These are phyloP conservation scores for Rhodophaea formosa DNA, from an alignment of 2,888 invertebrate genomes.

Conservation along the genomic window DNA sequence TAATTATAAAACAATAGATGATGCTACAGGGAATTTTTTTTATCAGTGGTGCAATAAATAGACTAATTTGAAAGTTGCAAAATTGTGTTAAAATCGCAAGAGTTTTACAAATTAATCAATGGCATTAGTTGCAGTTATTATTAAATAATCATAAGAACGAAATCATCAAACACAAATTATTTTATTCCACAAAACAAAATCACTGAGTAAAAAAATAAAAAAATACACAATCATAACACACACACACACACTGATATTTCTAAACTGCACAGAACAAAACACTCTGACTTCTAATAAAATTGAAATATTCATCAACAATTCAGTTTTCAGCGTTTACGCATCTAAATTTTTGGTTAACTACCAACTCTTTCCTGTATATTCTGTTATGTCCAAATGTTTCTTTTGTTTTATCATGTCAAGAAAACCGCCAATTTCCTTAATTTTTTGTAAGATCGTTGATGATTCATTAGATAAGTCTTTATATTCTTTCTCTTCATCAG, in stretches of 20 bases:
- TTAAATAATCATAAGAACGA: not conserved
- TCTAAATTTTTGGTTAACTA: no score
- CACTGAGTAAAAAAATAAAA: conserved; percentile 2
- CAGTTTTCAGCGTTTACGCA: not conserved
- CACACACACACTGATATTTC: not conserved
- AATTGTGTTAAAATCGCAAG: no score
- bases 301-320: not conserved
- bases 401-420: no score
- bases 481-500: not conserved
- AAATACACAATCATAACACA: not conserved
- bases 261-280: not conserved
- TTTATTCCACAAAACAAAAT: conserved; percentile 7
- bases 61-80: no score
- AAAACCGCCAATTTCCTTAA: not conserved
- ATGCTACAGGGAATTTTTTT: no score
- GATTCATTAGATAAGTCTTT: not conserved
- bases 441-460: not conserved
- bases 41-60: no score
- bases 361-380: no score
- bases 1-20: no score
- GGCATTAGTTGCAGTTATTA: not conserved
- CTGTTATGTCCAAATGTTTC: no score
- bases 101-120: no score
- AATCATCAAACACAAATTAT: not conserved
- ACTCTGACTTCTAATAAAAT: not conserved